Conservation (phyloP, 2,113 vertebrate species). For the Gobiocypris rarus region DNA sequence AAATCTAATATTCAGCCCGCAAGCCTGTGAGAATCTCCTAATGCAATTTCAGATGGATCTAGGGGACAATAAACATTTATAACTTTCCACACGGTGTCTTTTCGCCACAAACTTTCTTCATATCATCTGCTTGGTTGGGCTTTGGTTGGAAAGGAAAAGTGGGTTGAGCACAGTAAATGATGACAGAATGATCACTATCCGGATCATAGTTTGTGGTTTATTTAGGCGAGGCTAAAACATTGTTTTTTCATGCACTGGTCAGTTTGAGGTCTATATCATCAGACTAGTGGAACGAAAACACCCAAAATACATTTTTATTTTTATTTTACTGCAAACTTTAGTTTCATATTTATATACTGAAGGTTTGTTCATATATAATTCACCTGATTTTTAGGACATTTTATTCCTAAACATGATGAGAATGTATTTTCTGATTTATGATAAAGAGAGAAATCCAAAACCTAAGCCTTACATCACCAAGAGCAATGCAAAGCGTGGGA, state of each 20-base stretch:
- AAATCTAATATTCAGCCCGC: constrained; percentile 80
- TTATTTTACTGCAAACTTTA: neutral
- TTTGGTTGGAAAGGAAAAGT: neutral
- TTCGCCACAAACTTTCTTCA: constrained; percentile 37
- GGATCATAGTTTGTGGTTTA: no score
- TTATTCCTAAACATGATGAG: neutral
- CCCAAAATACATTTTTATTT: neutral
- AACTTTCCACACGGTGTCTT: constrained; percentile 57
- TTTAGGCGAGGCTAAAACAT: no score
- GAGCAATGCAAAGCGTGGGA: no score
- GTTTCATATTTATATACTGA: no score
- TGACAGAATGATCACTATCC: no score
- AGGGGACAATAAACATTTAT: constrained; percentile 73
- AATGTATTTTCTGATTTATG: neutral
- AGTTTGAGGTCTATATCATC: no score
- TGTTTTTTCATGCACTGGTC: no score
- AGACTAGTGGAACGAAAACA: neutral
- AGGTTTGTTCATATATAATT: neutral
- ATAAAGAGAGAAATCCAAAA: neutral
- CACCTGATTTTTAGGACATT: neutral
- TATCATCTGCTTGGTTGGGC: neutral
- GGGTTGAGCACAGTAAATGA: neutral
- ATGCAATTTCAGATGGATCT: constrained; percentile 71
- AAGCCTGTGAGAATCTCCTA: constrained; percentile 67
- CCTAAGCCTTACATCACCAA: no score